Evolutionary conservation across 2,113 vertebrate species (phyloP).

Genomic region (Epinephelus fuscoguttatus): DNA sequence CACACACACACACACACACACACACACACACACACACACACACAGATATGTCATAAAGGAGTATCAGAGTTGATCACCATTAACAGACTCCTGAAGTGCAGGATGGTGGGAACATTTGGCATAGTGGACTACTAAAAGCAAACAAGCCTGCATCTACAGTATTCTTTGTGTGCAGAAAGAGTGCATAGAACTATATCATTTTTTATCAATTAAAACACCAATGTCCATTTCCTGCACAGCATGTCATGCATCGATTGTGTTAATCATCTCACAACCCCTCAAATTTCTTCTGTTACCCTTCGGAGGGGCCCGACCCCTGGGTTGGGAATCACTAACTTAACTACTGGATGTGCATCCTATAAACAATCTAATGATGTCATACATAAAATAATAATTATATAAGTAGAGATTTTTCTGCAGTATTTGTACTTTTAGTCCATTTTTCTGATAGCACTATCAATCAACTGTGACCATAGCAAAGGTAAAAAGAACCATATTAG

Average conservation of each 20-base stretch:
- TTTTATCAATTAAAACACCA: background rate
- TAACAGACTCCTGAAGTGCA: background rate
- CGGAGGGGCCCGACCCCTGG: background rate
- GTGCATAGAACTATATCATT: too few species aligned
- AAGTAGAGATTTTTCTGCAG: too few species aligned
- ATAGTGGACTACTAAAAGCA: background rate
- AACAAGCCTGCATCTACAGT: background rate
- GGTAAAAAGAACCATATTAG: too few species aligned
- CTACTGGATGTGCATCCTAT: too few species aligned
- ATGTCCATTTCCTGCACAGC: background rate
- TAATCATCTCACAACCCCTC: background rate
- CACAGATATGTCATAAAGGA: background rate
- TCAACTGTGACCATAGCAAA: too few species aligned
- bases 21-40: background rate
- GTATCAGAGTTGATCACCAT: background rate
- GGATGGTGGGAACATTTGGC: background rate
- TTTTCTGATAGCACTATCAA: too few species aligned
- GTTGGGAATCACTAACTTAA: background rate
- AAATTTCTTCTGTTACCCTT: background rate
- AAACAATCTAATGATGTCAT: too few species aligned
- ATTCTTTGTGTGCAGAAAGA: too few species aligned
- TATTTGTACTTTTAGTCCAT: too few species aligned
- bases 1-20: background rate
- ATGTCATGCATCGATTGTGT: background rate
- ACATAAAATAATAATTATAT: too few species aligned